phyloP scores from a whole-genome alignment of 35 echinoderm and acorn worm species.

The Patiria miniata region DNA sequence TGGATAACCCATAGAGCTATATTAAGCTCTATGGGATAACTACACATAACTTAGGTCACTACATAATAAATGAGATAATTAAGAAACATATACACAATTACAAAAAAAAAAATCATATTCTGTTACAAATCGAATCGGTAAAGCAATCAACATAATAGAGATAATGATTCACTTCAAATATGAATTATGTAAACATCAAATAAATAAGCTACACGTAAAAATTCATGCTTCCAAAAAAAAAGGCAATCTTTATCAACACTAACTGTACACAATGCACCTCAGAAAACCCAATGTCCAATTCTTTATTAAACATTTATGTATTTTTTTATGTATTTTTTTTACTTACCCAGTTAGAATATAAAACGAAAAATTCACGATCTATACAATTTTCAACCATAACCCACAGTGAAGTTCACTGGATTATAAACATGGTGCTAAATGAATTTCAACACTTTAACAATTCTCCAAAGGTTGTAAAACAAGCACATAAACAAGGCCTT shows the following conservation, averaged over 20 bases:
- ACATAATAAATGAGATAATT: slow-evolving; percentile 15
- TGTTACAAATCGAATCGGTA: not conserved
- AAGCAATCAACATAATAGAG: not conserved
- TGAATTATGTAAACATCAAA: slow-evolving; percentile 28
- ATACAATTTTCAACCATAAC: not conserved
- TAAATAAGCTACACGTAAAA: slow-evolving; percentile 5
- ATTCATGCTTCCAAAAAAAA: slow-evolving; percentile 24
- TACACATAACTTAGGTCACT: slow-evolving; percentile 21
- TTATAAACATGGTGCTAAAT: not conserved
- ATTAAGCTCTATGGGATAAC: no score
- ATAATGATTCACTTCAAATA: not conserved
- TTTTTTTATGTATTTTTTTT: not conserved
- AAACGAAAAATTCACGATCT: not conserved
- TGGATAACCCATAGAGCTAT: not conserved
- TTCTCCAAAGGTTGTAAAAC: not conserved
- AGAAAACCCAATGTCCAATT: slow-evolving; percentile 10
- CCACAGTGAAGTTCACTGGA: not conserved
- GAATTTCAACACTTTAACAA: not conserved
- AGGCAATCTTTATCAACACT: not conserved
- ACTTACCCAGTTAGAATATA: not conserved
- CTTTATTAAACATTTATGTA: not conserved
- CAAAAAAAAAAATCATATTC: slow-evolving; percentile 7
- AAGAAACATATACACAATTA: slow-evolving; percentile 9
- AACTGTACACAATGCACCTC: slow-evolving; percentile 24
- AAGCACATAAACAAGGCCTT: no score